Percentiles rank a stretch among this genome's conserved stretches.
These are phyloP conservation scores for Daphoenositta chrysoptera DNA, from an alignment of 2,113 vertebrate species.

Conservation along the genomic window DNA sequence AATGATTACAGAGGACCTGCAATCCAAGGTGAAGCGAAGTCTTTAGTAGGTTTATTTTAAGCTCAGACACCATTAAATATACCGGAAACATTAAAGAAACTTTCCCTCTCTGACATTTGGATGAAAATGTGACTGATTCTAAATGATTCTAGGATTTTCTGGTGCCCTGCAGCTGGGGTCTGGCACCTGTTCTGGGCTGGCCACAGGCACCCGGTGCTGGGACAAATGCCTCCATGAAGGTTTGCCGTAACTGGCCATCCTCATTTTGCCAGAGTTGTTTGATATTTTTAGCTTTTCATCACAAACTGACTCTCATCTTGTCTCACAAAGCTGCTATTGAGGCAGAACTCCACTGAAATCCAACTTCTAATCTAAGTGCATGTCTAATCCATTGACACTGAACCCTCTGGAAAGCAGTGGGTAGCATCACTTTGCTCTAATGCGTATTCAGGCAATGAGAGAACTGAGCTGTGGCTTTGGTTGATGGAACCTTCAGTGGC, in stretches of 20 bases:
- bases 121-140: background rate
- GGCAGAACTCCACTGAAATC: background rate
- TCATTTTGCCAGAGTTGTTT: background rate
- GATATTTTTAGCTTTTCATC: background rate
- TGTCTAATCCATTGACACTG: background rate
- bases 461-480: background rate
- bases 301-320: background rate
- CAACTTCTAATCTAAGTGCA: background rate
- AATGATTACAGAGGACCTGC: conserved; percentile 1
- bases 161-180: background rate
- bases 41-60: conserved; percentile 27
- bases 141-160: background rate
- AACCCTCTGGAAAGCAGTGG: background rate
- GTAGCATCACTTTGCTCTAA: background rate
- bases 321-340: background rate
- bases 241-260: background rate
- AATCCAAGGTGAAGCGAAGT: background rate
- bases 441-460: background rate
- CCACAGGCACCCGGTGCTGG: background rate
- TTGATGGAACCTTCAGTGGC: background rate
- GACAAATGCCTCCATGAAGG: background rate
- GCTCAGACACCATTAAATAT: background rate
- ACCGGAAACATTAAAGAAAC: background rate
- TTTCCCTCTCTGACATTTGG: background rate
- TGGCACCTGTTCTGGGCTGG: background rate